A percentile compares a stretch with the other conserved stretches of the same genome.
These are phyloP conservation scores for Drosophila falleni DNA, from an alignment of 2,888 invertebrate genomes.

Conservation along the genomic window DNA sequence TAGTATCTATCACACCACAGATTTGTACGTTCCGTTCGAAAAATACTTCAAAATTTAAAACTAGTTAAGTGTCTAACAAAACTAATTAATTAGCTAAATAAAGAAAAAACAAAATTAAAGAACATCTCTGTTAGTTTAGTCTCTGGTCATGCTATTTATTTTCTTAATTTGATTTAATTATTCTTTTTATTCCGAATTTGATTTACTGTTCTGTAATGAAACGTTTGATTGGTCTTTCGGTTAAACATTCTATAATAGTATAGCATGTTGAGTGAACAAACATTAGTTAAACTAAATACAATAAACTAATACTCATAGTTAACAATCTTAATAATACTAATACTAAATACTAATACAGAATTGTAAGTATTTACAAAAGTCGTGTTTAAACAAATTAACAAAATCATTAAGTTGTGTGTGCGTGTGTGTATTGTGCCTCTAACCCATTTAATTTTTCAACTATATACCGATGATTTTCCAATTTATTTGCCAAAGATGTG, in stretches of 20 bases:
- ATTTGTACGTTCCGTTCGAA: conserved; percentile 53
- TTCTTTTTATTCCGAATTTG: conserved; percentile 23
- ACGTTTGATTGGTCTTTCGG: conserved; percentile 68
- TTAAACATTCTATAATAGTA: conserved; percentile 63
- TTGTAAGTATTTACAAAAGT: conserved; percentile 64
- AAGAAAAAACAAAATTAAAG: conserved; percentile 6
- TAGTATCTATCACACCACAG: conserved; percentile 46
- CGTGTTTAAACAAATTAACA: conserved; percentile 33
- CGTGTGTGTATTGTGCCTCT: conserved; percentile 30
- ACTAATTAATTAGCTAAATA: conserved; percentile 38
- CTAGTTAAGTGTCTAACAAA: conserved; percentile 67
- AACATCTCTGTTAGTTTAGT: conserved; percentile 72
- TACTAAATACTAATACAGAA: conserved; percentile 35
- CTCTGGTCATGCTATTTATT: conserved; percentile 69
- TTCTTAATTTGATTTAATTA: conserved; percentile 19
- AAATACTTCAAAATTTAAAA: conserved; percentile 57
- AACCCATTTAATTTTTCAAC: conserved; percentile 16
- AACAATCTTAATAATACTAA: conserved; percentile 26
- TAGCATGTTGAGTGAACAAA: conserved; percentile 73
- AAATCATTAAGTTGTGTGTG: conserved; percentile 35
- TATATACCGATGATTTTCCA: conserved; percentile 9
- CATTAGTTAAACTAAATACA: conserved; percentile 37
- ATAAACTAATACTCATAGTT: conserved; percentile 43
- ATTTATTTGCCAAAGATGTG: conserved; percentile 15
- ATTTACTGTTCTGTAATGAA: conserved; percentile 65